Percentiles rank a stretch among this genome's conserved stretches.
Evolutionary conservation across 2,888 invertebrate species (phyloP).

Genomic region (Phorcus lineatus): DNA sequence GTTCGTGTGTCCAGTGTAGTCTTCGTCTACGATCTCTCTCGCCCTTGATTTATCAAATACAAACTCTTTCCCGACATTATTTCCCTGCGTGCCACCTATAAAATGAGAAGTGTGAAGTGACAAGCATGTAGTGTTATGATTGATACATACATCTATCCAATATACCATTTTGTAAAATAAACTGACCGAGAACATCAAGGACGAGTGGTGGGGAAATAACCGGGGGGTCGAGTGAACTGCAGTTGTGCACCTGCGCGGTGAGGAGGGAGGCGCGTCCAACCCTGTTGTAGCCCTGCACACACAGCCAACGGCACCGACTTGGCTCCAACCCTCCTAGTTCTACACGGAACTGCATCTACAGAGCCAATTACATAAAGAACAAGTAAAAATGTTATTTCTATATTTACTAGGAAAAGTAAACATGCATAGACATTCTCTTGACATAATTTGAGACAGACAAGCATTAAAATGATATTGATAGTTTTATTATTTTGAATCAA

Average conservation of each 20-base stretch:
- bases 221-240: slow-evolving; percentile 42
- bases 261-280: slow-evolving; percentile 39
- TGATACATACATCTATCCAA: no score
- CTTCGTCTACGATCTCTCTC: slow-evolving; percentile 29
- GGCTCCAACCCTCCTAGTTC: slow-evolving; percentile 36
- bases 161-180: no score
- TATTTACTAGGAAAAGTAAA: no score
- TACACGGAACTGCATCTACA: slow-evolving; percentile 38
- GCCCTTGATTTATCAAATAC: neutral
- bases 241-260: slow-evolving; percentile 41
- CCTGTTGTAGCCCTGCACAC: slow-evolving; percentile 43
- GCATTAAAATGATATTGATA: neutral
- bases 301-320: slow-evolving; percentile 41
- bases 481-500: neutral
- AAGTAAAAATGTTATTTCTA: no score
- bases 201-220: slow-evolving; percentile 42
- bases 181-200: slow-evolving; percentile 43
- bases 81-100: neutral
- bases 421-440: neutral
- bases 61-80: neutral
- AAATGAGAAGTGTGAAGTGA: neutral
- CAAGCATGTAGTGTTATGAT: neutral
- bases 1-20: slow-evolving; percentile 43
- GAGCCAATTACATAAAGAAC: neutral
- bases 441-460: neutral